Evolutionary conservation across 2,888 invertebrate species (phyloP).

Genomic region (Meiosimyza platycephala): DNA sequence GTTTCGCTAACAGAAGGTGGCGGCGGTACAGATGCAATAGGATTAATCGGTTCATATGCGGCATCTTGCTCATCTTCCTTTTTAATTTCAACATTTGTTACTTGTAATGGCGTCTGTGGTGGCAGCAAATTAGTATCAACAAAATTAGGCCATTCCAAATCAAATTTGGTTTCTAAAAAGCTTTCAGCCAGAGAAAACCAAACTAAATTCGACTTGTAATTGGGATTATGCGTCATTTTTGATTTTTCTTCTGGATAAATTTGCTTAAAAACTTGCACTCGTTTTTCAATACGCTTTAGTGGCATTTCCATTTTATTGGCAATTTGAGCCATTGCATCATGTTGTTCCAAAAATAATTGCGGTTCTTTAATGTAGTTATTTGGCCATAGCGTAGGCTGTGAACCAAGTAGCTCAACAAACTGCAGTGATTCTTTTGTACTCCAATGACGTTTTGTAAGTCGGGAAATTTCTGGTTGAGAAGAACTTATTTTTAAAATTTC

Average conservation of each 20-base stretch:
- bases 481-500: no score
- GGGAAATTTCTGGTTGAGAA: no score
- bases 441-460: slow-evolving; percentile 42
- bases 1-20: slow-evolving; percentile 38
- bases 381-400: slow-evolving; percentile 43
- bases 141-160: slow-evolving; percentile 33
- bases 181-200: slow-evolving; percentile 46
- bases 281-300: slow-evolving; percentile 43
- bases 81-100: slow-evolving; percentile 24
- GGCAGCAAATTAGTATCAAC: slow-evolving; percentile 45
- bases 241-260: slow-evolving; percentile 42
- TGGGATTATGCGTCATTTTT: slow-evolving; percentile 38
- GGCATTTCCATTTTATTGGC: slow-evolving; percentile 47
- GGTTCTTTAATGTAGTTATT: slow-evolving; percentile 12
- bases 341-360: neutral
- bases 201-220: slow-evolving; percentile 44
- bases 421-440: slow-evolving; percentile 44
- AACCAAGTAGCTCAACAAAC: slow-evolving; percentile 45
- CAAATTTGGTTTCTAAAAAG: slow-evolving; percentile 31
- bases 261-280: slow-evolving; percentile 44
- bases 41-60: slow-evolving; percentile 27
- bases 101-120: slow-evolving; percentile 41
- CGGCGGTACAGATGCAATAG: slow-evolving; percentile 40
- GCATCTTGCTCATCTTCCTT: slow-evolving; percentile 25
- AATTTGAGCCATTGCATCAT: slow-evolving; percentile 42